Conservation (phyloP, 1,140 invertebrate species). For the Acromyrmex heyeri region DNA sequence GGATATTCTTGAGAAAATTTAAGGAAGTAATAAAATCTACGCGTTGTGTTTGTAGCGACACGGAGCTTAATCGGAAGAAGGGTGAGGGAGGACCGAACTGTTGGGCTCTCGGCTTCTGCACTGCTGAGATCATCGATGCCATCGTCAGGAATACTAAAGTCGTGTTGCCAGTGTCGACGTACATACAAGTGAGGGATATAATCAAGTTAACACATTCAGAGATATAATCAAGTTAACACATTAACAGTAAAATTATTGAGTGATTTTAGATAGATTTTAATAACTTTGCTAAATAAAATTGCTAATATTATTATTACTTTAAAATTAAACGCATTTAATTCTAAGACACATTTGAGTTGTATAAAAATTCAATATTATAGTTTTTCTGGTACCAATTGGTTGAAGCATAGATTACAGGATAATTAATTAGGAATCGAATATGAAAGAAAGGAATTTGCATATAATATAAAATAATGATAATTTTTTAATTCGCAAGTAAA, state of each 20-base stretch:
- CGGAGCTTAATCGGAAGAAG: conserved; percentile 87
- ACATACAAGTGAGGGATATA: conserved; percentile 86
- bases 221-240: conserved; percentile 4
- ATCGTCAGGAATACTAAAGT: conserved; percentile 87
- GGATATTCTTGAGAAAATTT: conserved; percentile 37
- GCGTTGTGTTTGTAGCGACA: conserved; percentile 81
- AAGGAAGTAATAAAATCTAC: conserved; percentile 18
- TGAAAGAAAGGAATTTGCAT: not conserved
- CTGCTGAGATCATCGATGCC: conserved; percentile 86
- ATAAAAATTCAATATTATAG: not conserved
- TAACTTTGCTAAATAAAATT: not conserved
- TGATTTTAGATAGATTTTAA: not conserved
- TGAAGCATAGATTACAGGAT: not conserved
- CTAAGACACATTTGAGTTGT: not conserved
- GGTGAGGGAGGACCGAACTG: conserved; percentile 85
- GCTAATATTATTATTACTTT: not conserved
- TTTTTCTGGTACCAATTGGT: not conserved
- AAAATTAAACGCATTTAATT: not conserved
- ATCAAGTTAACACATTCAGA: conserved; percentile 46
- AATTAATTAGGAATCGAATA: not conserved
- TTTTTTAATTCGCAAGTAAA: not conserved
- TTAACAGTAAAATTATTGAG: conserved; percentile 21
- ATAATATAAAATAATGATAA: conserved; percentile 8
- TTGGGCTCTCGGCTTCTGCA: conserved; percentile 87
- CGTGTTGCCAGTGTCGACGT: conserved; percentile 87